These are phyloP conservation scores for Bombus waltoni DNA, from an alignment of 1,140 invertebrate genomes.

Conservation along the genomic window DNA sequence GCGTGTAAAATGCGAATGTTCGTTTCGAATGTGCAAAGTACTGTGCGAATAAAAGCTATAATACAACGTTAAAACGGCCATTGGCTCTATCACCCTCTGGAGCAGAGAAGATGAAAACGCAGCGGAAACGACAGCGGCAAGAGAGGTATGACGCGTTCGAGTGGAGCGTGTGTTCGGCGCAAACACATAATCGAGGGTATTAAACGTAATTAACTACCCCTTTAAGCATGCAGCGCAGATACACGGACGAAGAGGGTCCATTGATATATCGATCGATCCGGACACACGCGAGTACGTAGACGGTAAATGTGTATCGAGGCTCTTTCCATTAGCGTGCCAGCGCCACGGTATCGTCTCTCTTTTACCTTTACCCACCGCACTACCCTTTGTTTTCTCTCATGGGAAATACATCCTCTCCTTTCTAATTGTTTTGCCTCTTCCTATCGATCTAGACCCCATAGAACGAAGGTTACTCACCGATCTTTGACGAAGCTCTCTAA, in stretches of 20 bases:
- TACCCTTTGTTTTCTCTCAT: slow-evolving; percentile 70
- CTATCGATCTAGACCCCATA: slow-evolving; percentile 57
- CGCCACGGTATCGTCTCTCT: slow-evolving; percentile 50
- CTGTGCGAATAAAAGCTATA: not conserved
- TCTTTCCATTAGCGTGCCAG: slow-evolving; percentile 76
- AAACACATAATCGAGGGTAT: slow-evolving; percentile 80
- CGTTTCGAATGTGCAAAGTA: not conserved
- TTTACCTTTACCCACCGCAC: slow-evolving; percentile 57
- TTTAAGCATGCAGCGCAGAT: slow-evolving; percentile 68
- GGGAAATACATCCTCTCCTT: slow-evolving; percentile 75
- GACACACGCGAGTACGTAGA: slow-evolving; percentile 47
- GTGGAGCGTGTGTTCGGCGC: slow-evolving; percentile 73
- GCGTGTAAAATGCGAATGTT: not conserved
- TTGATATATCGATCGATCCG: slow-evolving; percentile 78
- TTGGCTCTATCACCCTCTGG: not conserved
- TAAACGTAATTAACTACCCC: slow-evolving; percentile 81
- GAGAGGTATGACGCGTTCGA: slow-evolving; percentile 66
- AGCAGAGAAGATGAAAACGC: slow-evolving; percentile 1
- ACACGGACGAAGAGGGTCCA: slow-evolving; percentile 66
- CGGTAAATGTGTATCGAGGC: slow-evolving; percentile 67
- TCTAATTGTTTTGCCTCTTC: slow-evolving; percentile 75
- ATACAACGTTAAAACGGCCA: not conserved
- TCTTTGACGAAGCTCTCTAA: slow-evolving; percentile 42
- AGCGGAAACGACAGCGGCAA: slow-evolving; percentile 34
- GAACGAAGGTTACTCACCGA: slow-evolving; percentile 52